phyloP scores from a whole-genome alignment of 2,888 invertebrate species.

The Leptinotarsa rubiginosa region DNA sequence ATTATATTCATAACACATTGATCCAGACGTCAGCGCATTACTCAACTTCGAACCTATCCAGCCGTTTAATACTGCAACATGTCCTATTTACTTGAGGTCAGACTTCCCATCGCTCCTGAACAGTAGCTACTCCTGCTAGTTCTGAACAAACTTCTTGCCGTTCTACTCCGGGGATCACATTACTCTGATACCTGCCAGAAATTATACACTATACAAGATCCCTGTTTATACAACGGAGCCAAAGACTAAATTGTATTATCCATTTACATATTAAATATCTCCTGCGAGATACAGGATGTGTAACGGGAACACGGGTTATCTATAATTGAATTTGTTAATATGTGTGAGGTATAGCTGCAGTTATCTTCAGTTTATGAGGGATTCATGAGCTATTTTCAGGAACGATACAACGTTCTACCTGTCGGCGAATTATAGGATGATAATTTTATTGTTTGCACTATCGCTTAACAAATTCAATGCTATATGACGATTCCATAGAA shows the following conservation, averaged over 20 bases:
- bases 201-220: conserved; percentile 39
- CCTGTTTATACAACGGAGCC: conserved; percentile 40
- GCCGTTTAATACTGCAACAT: neutral
- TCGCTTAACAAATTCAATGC: no score
- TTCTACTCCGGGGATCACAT: conserved; percentile 31
- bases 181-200: conserved; percentile 40
- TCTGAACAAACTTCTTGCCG: conserved; percentile 33
- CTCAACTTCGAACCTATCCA: neutral
- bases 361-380: neutral
- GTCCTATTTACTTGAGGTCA: neutral
- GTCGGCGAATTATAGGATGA: no score
- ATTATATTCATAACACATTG: no score
- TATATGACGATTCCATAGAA: no score
- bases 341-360: neutral
- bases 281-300: conserved; percentile 28
- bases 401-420: neutral
- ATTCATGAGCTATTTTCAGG: neutral
- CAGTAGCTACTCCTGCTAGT: neutral
- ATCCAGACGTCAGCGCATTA: no score
- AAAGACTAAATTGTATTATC: conserved; percentile 42
- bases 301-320: conserved; percentile 9
- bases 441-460: no score
- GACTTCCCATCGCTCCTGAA: neutral
- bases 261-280: conserved; percentile 46
- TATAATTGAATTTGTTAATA: conserved; percentile 17